Conservation (phyloP, 2,113 vertebrate species). For the Apistogramma diplotaenia region DNA sequence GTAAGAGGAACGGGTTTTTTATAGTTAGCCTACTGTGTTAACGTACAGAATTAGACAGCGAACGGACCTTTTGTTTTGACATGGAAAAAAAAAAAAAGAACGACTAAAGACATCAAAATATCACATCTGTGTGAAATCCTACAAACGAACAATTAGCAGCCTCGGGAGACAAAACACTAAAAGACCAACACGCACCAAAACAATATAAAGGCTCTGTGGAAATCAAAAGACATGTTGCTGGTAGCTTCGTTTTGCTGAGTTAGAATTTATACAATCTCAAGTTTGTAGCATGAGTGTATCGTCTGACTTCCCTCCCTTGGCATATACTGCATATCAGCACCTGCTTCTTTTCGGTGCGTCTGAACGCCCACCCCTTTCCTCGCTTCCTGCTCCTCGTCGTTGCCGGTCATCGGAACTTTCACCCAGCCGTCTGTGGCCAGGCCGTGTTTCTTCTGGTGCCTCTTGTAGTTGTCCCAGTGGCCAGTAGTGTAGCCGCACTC, state of each 20-base stretch:
- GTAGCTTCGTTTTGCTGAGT: conserved; percentile 70
- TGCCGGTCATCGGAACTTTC: conserved; percentile 70
- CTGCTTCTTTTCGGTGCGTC: conserved; percentile 45
- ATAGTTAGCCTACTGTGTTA: not conserved
- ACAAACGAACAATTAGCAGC: conserved; percentile 70
- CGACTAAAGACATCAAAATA: conserved; percentile 38
- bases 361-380: conserved; percentile 51
- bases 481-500: conserved; percentile 94
- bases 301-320: conserved; percentile 47
- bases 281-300: conserved; percentile 63
- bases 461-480: conserved; percentile 99
- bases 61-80: not conserved
- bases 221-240: conserved; percentile 54
- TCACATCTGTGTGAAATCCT: conserved; percentile 58
- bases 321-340: conserved; percentile 61
- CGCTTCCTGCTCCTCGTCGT: conserved; percentile 46
- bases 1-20: not conserved
- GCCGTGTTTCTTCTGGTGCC: conserved; percentile 96
- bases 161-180: conserved; percentile 58
- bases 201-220: conserved; percentile 56
- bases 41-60: conserved; percentile 8
- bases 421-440: conserved; percentile 85
- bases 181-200: conserved; percentile 35
- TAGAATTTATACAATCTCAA: conserved; percentile 59
- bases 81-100: not conserved